phyloP scores from a whole-genome alignment of 2,797 vertebrate genomes.

The Rhodeus uyekii region DNA sequence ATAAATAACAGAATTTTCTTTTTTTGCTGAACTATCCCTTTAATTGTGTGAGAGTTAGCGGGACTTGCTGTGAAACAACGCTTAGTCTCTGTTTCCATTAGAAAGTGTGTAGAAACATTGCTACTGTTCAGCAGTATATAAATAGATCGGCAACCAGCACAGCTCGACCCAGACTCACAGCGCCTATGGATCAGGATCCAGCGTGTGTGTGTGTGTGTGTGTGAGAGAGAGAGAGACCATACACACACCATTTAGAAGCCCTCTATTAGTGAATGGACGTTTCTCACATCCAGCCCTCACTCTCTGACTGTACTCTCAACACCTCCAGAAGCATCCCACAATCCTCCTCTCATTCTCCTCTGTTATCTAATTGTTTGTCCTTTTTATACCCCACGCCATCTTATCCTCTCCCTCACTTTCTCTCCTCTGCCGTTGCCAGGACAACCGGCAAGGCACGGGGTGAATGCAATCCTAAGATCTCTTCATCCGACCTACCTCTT shows the following conservation, averaged over 20 bases:
- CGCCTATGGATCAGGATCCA: constrained; percentile 19
- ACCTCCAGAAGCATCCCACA: constrained; percentile 38
- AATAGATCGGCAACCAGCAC: constrained; percentile 50
- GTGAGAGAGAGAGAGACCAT: neutral
- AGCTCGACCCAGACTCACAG: constrained; percentile 24
- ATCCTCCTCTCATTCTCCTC: constrained; percentile 39
- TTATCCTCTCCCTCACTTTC: constrained; percentile 42
- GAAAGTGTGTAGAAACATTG: constrained; percentile 38
- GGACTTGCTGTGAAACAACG: constrained; percentile 44
- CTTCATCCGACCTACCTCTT: constrained; percentile 40
- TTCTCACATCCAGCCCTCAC: constrained; percentile 30
- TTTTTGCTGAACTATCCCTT: constrained; percentile 10
- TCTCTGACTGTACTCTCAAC: constrained; percentile 16
- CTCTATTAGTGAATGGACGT: constrained; percentile 46
- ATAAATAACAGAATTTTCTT: neutral
- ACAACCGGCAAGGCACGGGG: constrained; percentile 52
- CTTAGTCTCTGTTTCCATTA: constrained; percentile 41
- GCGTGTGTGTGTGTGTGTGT: neutral
- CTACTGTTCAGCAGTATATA: constrained; percentile 40
- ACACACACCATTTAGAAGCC: constrained; percentile 23
- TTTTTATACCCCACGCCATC: constrained; percentile 41
- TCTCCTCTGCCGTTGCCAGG: constrained; percentile 54
- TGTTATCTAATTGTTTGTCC: constrained; percentile 40
- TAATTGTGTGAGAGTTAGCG: neutral
- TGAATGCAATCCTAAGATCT: constrained; percentile 47